Base-by-base conservation (phyloP, 2,113 vertebrate species). In the Fulmarus glacialis region DNA sequence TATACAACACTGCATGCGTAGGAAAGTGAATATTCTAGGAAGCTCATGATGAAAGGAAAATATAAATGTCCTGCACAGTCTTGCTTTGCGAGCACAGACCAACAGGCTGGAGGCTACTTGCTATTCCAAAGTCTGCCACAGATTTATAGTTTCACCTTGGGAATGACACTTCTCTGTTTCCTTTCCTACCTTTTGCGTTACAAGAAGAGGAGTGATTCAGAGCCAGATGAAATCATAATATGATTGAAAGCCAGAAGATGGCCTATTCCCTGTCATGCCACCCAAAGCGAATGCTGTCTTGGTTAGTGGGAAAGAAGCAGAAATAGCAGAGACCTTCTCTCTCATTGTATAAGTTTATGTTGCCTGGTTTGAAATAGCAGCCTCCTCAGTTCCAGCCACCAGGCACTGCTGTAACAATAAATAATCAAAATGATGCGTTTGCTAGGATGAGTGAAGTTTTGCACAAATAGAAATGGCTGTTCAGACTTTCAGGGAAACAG, bases 131-230 rank as follows among this genome's bases (percentile, higher is more conserved):
- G 10, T 67, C 48, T 96, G 66, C 18, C 24, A 42, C 15, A n/a
- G 75, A 93, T 95, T 93, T 93, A 89, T 71, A 50, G 71, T 52
- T 70, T 93, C 86, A 93, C 96, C 92, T 94, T 92, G 75, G 70
- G 48, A 94, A 79, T 52, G 40, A 19, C 32, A 82, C 56, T 68
- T 73, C n/a, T 90, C 58, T 93, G 48, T 88, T 94, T 92, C 59
- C 67, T 86, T 94, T 94, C 59, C 50, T 88, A 88, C 71, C 15
- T 92, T 92, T 91, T 89, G 45, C 6, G 13, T 93, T 93, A 88
- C 53, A 56, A 72, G 67, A 80, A 82, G 52, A 68, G 42, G 34
- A 90, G 66, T 90, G 48, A 94, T 93, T 94, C 78, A 85, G 64
- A 89, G 43, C 36, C 58, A 82, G 73, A 88, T 90, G 70, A 96